Conservation (phyloP, 2,797 vertebrate genomes). For the Apogon talboti region DNA sequence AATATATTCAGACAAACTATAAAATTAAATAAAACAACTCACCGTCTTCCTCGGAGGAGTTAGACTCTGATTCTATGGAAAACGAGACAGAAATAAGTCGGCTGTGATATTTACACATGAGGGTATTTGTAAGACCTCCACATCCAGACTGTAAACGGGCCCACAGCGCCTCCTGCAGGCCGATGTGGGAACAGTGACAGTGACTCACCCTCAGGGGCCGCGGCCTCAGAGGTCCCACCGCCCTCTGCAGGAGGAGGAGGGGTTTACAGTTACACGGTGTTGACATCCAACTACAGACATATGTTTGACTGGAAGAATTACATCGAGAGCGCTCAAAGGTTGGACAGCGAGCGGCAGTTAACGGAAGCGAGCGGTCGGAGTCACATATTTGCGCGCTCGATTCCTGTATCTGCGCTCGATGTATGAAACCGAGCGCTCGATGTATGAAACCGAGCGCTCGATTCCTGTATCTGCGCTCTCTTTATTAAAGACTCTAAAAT, state of each 20-base stretch:
- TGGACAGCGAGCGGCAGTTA: no score
- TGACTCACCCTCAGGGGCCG: conserved; percentile 57
- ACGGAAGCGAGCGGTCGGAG: no score
- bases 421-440: no score
- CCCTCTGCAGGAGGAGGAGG: conserved; percentile 56
- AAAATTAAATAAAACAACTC: conserved; percentile 21
- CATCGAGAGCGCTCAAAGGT: no score
- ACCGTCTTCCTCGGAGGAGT: conserved; percentile 72
- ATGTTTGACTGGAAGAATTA: no score
- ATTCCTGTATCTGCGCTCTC: no score
- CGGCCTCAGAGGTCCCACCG: conserved; percentile 36
- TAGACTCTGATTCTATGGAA: conserved; percentile 57
- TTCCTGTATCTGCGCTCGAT: no score
- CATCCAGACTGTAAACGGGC: neutral
- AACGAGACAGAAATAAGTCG: neutral
- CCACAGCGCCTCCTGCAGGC: conserved; percentile 58
- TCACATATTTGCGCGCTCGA: no score
- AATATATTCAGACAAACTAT: neutral
- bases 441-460: no score
- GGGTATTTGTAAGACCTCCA: neutral
- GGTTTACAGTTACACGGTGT: conserved; percentile 47
- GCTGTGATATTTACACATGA: conserved; percentile 12
- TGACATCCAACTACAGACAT: conserved; percentile 6
- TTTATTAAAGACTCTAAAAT: no score
- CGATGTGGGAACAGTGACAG: conserved; percentile 12